Conservation (phyloP, 2,113 vertebrate genomes). For the Paralichthys olivaceus region DNA sequence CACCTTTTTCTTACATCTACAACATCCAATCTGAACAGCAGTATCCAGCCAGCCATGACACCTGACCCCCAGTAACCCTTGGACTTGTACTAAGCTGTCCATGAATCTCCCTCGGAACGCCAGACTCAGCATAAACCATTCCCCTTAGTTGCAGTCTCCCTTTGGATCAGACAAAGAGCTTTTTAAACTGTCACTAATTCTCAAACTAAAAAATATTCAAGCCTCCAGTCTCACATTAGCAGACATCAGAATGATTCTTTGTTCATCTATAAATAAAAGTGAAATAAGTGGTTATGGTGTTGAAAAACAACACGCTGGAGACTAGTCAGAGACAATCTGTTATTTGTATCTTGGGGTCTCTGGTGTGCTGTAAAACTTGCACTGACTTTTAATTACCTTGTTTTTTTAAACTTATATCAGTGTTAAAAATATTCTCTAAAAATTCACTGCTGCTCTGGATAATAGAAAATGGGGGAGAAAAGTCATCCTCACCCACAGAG, state of each 20-base stretch:
- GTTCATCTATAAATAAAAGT: conserved; percentile 24
- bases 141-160: no score
- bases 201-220: no score
- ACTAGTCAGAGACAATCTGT: neutral
- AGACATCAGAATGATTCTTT: neutral
- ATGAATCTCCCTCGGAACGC: no score
- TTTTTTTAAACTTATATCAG: conserved; percentile 1
- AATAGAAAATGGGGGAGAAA: conserved; percentile 8
- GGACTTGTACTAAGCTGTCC: no score
- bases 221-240: no score
- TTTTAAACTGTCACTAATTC: no score
- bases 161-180: neutral
- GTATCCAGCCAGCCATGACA: no score
- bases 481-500: neutral
- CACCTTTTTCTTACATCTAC: no score
- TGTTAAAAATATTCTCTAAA: neutral
- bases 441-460: conserved; percentile 1
- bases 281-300: neutral
- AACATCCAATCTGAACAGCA: no score
- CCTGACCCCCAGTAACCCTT: no score
- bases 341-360: no score
- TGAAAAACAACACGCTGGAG: conserved; percentile 2
- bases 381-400: conserved; percentile 3
- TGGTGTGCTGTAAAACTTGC: neutral
- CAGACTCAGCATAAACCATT: neutral